These are phyloP conservation scores for Lasius platythorax DNA, from an alignment of 2,888 invertebrate genomes.

Conservation along the genomic window DNA sequence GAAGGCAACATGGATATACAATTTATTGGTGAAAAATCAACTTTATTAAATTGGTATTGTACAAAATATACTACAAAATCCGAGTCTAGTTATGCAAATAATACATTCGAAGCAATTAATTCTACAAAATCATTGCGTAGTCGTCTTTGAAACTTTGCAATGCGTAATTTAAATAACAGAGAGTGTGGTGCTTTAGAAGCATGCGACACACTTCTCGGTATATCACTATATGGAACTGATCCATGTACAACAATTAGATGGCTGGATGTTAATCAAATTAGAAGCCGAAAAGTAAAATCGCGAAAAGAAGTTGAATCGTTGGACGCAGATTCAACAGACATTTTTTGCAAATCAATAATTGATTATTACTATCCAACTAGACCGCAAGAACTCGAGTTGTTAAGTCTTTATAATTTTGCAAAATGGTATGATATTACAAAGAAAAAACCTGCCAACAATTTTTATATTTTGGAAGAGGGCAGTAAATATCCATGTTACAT, in stretches of 20 bases:
- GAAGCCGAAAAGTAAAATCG: too few species aligned
- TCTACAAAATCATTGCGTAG: not conserved
- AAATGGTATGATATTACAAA: constrained; percentile 3
- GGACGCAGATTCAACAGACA: too few species aligned
- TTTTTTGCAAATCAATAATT: not conserved
- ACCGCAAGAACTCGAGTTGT: not conserved
- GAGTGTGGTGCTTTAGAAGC: too few species aligned
- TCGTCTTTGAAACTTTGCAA: too few species aligned
- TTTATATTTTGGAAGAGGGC: not conserved
- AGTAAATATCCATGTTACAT: not conserved
- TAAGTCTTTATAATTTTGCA: not conserved
- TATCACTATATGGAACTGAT: too few species aligned
- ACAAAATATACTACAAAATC: constrained; percentile 4
- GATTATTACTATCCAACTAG: not conserved
- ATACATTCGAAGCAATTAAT: not conserved
- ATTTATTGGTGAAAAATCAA: not conserved
- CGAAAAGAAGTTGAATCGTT: too few species aligned
- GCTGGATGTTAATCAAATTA: too few species aligned
- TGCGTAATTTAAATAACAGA: too few species aligned
- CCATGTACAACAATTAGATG: too few species aligned
- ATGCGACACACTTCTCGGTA: too few species aligned
- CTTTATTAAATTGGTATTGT: not conserved
- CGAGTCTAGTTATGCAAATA: not conserved
- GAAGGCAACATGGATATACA: too few species aligned
- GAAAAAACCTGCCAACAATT: not conserved